Evolutionary conservation across 2,888 invertebrate genomes (phyloP).

Genomic region (Acrobasis suavella): DNA sequence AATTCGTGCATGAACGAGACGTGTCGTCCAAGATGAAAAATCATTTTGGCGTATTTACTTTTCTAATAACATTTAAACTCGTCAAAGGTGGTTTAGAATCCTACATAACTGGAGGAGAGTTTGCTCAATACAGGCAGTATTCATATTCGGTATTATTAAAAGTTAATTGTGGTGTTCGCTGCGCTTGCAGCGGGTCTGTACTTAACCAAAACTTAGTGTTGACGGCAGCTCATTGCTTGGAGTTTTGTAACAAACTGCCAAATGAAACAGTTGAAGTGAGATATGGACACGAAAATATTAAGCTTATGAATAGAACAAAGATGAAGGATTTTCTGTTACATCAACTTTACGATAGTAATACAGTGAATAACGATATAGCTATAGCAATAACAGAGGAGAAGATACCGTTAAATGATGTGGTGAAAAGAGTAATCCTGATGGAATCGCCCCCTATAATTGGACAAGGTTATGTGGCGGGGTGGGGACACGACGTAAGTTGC

Average conservation of each 20-base stretch:
- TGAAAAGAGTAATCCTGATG: slow-evolving; percentile 34
- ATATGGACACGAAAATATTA: slow-evolving; percentile 36
- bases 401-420: slow-evolving; percentile 24
- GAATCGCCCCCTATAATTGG: slow-evolving; percentile 27
- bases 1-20: too few species aligned
- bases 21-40: background rate
- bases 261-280: slow-evolving; percentile 19
- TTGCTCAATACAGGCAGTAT: slow-evolving; percentile 23
- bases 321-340: slow-evolving; percentile 26
- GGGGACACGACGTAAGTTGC: background rate
- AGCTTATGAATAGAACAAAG: slow-evolving; percentile 20
- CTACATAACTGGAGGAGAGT: slow-evolving; percentile 7
- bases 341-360: background rate
- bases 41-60: background rate
- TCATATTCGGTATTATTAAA: slow-evolving; percentile 38
- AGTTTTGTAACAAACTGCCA: slow-evolving; percentile 23
- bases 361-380: background rate
- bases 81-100: background rate
- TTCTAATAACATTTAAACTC: background rate
- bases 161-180: background rate
- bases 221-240: slow-evolving; percentile 49
- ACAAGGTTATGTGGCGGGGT: background rate
- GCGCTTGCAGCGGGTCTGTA: slow-evolving; percentile 44
- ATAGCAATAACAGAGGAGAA: slow-evolving; percentile 27
- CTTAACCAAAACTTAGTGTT: slow-evolving; percentile 43